Evolutionary conservation across 2,888 invertebrate genomes (phyloP).

Genomic region (Nemotelus pantherinus): DNA sequence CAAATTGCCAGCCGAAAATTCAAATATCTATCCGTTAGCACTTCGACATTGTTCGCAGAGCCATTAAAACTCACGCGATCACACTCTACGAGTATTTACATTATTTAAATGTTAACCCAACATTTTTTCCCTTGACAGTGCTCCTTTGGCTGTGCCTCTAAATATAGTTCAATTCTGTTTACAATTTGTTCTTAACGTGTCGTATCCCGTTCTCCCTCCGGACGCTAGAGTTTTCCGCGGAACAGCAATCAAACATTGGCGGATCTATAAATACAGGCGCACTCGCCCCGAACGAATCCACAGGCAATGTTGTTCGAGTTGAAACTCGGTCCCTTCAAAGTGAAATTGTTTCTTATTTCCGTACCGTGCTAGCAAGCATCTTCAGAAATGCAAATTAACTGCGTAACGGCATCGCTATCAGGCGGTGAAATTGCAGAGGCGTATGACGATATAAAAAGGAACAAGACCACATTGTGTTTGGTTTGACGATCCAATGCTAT

Average conservation of each 20-base stretch:
- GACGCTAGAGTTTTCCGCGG: slow-evolving; percentile 12
- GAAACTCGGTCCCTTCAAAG: too few species aligned
- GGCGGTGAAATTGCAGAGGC: slow-evolving; percentile 39
- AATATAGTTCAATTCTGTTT: slow-evolving; percentile 36
- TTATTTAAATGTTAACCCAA: slow-evolving; percentile 18
- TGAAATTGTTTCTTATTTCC: slow-evolving; percentile 7
- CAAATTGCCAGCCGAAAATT: background rate
- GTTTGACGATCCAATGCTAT: slow-evolving; percentile 4
- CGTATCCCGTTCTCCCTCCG: slow-evolving; percentile 2
- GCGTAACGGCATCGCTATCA: slow-evolving; percentile 30
- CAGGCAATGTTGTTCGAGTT: background rate
- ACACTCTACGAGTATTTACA: background rate
- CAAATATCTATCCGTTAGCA: slow-evolving; percentile 26
- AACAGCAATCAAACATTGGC: slow-evolving; percentile 26
- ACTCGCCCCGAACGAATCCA: slow-evolving; percentile 1
- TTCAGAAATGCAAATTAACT: slow-evolving; percentile 38
- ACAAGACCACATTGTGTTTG: slow-evolving; percentile 26
- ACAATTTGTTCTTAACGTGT: slow-evolving; percentile 24
- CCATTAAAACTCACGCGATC: background rate
- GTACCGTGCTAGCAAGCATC: background rate
- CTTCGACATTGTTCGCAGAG: slow-evolving; percentile 33
- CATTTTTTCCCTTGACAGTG: slow-evolving; percentile 39
- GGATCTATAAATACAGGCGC: slow-evolving; percentile 39
- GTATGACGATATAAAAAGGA: slow-evolving; percentile 31
- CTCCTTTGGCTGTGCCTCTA: slow-evolving; percentile 22